A percentile compares a stretch with the other conserved stretches of the same genome.
These are phyloP conservation scores for Panopea generosa DNA, from an alignment of 2,888 invertebrate species.

Conservation along the genomic window DNA sequence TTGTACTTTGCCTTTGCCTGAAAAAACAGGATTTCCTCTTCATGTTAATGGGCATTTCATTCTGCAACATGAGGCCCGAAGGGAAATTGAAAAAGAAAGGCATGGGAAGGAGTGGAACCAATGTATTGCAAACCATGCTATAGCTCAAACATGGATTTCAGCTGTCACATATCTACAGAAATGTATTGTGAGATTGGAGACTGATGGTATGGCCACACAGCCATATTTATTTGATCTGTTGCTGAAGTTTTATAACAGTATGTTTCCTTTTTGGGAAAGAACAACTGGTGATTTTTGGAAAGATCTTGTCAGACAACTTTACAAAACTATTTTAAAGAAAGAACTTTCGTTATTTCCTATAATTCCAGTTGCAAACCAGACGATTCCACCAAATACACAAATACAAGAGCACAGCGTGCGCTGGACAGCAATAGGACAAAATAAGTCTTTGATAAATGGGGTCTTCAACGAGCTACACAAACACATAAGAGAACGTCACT, in stretches of 20 bases:
- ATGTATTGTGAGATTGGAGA: too few relatives aligned
- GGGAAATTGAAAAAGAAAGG: constrained; percentile 58
- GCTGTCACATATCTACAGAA: constrained; percentile 41
- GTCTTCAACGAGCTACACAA: not conserved
- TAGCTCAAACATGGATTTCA: constrained; percentile 74
- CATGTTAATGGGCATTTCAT: constrained; percentile 80
- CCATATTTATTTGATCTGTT: too few relatives aligned
- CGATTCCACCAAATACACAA: too few relatives aligned
- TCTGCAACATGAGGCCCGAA: constrained; percentile 73
- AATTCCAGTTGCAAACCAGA: not conserved
- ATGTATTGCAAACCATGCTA: constrained; percentile 64
- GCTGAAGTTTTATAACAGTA: not conserved
- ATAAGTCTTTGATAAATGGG: not conserved
- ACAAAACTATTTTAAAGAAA: constrained; percentile 5
- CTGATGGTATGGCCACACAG: too few relatives aligned
- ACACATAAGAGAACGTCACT: too few relatives aligned
- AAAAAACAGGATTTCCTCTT: constrained; percentile 74
- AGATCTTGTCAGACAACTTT: constrained; percentile 6
- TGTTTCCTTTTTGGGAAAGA: constrained; percentile 27
- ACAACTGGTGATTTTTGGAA: constrained; percentile 35
- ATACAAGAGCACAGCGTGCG: too few relatives aligned
- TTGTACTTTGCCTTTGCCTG: constrained; percentile 78
- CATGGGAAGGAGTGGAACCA: constrained; percentile 76
- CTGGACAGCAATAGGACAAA: too few relatives aligned
- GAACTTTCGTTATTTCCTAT: constrained; percentile 9